These are phyloP conservation scores for Hybos culiciformis DNA, from an alignment of 2,888 invertebrate species.

Conservation along the genomic window DNA sequence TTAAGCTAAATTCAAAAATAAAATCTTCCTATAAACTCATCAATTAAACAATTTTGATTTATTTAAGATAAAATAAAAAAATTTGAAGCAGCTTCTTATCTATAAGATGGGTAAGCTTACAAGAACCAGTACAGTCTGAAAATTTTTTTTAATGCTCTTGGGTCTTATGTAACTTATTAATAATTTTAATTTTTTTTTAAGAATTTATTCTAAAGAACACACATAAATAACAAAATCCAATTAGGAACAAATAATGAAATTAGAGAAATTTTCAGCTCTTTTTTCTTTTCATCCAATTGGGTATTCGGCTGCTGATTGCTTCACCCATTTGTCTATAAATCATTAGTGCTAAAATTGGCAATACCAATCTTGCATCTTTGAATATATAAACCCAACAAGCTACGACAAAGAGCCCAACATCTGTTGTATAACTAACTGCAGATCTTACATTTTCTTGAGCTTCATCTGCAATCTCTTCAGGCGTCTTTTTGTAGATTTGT, in stretches of 20 bases:
- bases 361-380: conserved; percentile 63
- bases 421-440: conserved; percentile 57
- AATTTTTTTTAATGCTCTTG: no score
- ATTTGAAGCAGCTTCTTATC: no score
- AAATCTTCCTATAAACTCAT: no score
- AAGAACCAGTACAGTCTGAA: no score
- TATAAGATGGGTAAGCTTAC: no score
- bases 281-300: conserved; percentile 41
- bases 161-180: no score
- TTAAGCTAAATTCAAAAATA: no score
- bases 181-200: no score
- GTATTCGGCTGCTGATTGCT: conserved; percentile 44
- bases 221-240: not conserved
- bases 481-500: conserved; percentile 12
- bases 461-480: conserved; percentile 43
- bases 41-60: no score
- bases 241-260: not conserved
- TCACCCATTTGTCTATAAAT: conserved; percentile 64
- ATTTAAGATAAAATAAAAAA: no score
- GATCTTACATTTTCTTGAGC: conserved; percentile 55
- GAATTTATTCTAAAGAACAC: no score
- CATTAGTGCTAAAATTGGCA: conserved; percentile 62
- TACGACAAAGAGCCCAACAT: conserved; percentile 56
- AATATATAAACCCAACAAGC: conserved; percentile 73
- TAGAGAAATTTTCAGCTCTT: conserved; percentile 17